Percentiles rank a stretch among this genome's conserved stretches.
Conservation (phyloP, 2,797 vertebrate species). For the Valencia hispanica region DNA sequence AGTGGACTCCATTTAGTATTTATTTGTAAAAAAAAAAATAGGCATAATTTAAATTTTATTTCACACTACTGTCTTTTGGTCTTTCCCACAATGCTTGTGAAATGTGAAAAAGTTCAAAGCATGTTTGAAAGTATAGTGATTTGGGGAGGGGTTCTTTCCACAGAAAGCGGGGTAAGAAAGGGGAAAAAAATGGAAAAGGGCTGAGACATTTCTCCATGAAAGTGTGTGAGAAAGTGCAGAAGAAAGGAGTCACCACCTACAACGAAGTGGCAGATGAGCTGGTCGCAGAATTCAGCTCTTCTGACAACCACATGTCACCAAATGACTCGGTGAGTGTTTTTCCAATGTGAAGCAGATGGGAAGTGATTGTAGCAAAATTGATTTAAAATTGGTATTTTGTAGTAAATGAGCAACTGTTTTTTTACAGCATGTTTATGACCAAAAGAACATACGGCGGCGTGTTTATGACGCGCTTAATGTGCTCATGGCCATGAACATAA, state of each 20-base stretch:
- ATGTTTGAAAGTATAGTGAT: not conserved
- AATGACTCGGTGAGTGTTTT: slow-evolving; percentile 89
- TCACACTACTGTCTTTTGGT: not conserved
- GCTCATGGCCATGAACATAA: slow-evolving; percentile 99
- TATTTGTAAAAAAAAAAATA: not conserved
- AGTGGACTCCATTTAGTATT: not conserved
- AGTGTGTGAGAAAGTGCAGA: slow-evolving; percentile 99
- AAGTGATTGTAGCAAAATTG: not conserved
- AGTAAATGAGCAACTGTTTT: not conserved
- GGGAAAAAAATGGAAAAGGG: slow-evolving; percentile 98
- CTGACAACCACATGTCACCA: slow-evolving; percentile 96
- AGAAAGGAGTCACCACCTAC: slow-evolving; percentile 97
- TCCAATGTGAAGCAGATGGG: not conserved
- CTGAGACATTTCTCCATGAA: slow-evolving; percentile 99
- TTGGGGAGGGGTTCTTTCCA: slow-evolving; percentile 10
- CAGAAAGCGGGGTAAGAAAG: slow-evolving; percentile 94
- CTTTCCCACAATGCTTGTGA: not conserved
- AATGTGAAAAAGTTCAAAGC: not conserved
- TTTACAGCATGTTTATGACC: slow-evolving; percentile 92
- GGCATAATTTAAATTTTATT: not conserved
- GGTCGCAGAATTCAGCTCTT: slow-evolving; percentile 96
- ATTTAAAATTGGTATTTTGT: not conserved
- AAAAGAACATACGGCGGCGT: slow-evolving; percentile 98
- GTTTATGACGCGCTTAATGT: slow-evolving; percentile 99
- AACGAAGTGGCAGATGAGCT: slow-evolving; percentile 99